phyloP scores from a whole-genome alignment of 2,888 invertebrate species.

The Heteropelma amictum region DNA sequence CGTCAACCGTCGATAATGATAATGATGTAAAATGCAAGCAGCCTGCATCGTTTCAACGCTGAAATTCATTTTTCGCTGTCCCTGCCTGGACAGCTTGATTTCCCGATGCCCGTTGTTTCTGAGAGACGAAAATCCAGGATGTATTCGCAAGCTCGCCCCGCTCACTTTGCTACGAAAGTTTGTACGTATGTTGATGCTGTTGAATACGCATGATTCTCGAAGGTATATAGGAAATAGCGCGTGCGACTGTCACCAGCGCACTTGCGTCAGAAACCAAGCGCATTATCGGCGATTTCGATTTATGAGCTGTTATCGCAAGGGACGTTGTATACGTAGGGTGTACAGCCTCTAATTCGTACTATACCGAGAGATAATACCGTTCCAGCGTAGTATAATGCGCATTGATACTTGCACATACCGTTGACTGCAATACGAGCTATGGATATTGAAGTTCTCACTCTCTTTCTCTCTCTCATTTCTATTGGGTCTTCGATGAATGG shows the following conservation, averaged over 20 bases:
- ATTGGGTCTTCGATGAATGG: conserved; percentile 45
- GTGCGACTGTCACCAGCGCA: conserved; percentile 3
- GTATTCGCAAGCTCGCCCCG: neutral
- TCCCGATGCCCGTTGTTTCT: no score
- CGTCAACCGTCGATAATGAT: no score
- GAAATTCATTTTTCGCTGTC: no score
- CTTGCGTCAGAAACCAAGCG: conserved; percentile 39
- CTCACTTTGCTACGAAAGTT: neutral
- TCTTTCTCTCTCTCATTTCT: conserved; percentile 35
- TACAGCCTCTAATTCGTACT: conserved; percentile 68
- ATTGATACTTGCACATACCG: conserved; percentile 36
- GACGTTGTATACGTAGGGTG: conserved; percentile 62
- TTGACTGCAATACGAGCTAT: neutral
- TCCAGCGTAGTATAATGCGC: conserved; percentile 52
- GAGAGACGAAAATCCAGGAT: neutral
- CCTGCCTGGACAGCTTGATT: no score
- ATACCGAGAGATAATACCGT: conserved; percentile 68
- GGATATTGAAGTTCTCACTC: conserved; percentile 15
- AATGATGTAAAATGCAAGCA: no score
- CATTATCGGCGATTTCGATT: conserved; percentile 70
- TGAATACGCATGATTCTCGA: no score
- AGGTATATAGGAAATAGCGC: conserved; percentile 4
- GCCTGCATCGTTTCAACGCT: no score
- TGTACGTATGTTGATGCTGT: neutral
- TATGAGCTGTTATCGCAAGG: conserved; percentile 70